Base-by-base conservation (phyloP, 2,888 invertebrate genomes). In the Stenolophus ochropezus region DNA sequence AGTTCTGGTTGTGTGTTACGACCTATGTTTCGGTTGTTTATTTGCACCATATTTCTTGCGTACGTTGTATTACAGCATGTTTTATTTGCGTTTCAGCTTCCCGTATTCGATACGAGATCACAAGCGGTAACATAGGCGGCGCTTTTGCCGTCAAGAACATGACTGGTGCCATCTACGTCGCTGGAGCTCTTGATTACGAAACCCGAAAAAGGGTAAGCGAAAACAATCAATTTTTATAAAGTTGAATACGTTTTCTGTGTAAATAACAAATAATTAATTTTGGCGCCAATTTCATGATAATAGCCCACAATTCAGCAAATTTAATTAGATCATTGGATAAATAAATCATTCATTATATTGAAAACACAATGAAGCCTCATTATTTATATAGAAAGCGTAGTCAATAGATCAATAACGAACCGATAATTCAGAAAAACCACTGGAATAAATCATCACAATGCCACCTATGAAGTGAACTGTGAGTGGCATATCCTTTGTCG, bases 91-190 rank as follows among this genome's bases (percentile, higher is more conserved):
- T 91, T 91, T 83, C 93, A 97, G 98, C 97, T 90, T 98, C 98
- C 91, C 96, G 97, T 93, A 97, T 98, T 93, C 97, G 97, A 93
- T 98, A 98, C 93, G 98, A 98, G 94, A 98, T 98, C 91, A 98
- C 97, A 91, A 97, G 97, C 94, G 98, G 98, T 92, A 98, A 98
- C 94, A 94, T 97, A 93, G 98, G 98, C 84, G 98, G 98, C 87
- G 98, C 98, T 49, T 98, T 98, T 90, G 98, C 97, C 86, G 98
- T 98, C 89, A 97, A 98, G 92, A 97, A 97, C 91, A 97, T 97
- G 96, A 98, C 98, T 85, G 98, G 98, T 86, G 98, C 98, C 89
- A 98, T 98, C 90, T 98, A 97, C 91, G 98, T 98, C 86, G 98
- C 98, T 82, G 98, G 98, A 85, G 96, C 97, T 83, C 93, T 98